A percentile compares a stretch with the other conserved stretches of the same genome.
phyloP scores from a whole-genome alignment of 2,888 invertebrate genomes.

The Hedya salicella region DNA sequence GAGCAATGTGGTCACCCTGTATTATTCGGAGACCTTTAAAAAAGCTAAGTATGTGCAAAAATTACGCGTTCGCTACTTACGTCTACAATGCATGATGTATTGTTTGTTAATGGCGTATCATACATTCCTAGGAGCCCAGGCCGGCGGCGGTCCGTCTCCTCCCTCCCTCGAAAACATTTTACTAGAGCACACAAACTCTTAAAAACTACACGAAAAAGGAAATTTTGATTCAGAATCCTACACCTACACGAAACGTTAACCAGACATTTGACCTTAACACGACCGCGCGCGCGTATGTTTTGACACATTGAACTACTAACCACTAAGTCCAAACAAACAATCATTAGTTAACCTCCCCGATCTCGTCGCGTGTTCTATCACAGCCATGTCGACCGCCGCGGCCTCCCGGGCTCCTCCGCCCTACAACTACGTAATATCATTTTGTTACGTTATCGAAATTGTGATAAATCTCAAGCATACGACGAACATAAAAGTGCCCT shows the following conservation, averaged over 20 bases:
- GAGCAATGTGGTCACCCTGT: constrained; percentile 27
- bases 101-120: constrained; percentile 18
- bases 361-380: constrained; percentile 60
- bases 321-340: constrained; percentile 41
- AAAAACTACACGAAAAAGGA: constrained; percentile 30
- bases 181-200: constrained; percentile 37
- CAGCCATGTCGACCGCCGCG: constrained; percentile 75
- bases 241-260: constrained; percentile 37
- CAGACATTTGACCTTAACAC: constrained; percentile 40
- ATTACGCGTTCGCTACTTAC: constrained; percentile 53
- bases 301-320: constrained; percentile 41
- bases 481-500: constrained; percentile 4
- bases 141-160: constrained; percentile 47
- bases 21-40: constrained; percentile 36
- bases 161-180: constrained; percentile 37
- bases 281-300: constrained; percentile 21
- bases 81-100: constrained; percentile 47
- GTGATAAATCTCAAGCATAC: constrained; percentile 36
- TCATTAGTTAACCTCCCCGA: constrained; percentile 49
- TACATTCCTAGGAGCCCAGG: constrained; percentile 24
- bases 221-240: constrained; percentile 36
- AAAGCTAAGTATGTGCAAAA: constrained; percentile 47
- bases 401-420: constrained; percentile 39
- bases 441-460: constrained; percentile 41
- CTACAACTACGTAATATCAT: constrained; percentile 35